Evolutionary conservation across 2,113 vertebrate species (phyloP), one percentile per base, ranked within the genome.

Genomic region (Oncorhynchus mykiss): DNA sequence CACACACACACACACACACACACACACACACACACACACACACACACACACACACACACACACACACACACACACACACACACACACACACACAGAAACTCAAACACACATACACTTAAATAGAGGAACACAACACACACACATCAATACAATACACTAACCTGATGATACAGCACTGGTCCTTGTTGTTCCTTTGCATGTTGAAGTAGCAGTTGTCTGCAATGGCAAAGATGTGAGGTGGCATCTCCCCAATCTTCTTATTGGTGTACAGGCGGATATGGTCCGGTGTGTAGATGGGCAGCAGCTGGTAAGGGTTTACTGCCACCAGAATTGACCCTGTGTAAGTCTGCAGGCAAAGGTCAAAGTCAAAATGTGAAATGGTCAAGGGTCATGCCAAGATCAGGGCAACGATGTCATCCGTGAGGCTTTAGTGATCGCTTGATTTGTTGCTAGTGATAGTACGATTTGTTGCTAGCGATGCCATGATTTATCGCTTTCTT

Each of bases 141-240:
- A 65, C 62, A 25, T 39, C 29, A 7, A 70, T 4, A 34, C 31
- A 34, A 7, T 34, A 39, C 62, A 4, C 93, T 74, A 77, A 97
- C 98, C 98, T 99, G 84, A 99, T 99, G 88, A 99, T 98, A 65
- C 97, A 99, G 73, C 98, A 99, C 89, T 99, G 98, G 88, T 99
- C 97, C 70, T 95, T 96, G 92, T 94, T 96, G 90, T 97, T 98
- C 7, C 97, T 93, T 73, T 98, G 96, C 98, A 99, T 99, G 92
- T 97, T 99, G 92, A 97, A 99, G 91, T 99, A 99, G 84, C 98
- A 99, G 84, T 99, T 99, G 92, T 99, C 98, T 0, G 98, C 98
- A 0, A 99, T 99, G 76, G 97, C 96, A 0, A 99, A 99, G 85
- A 99, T 99, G 89, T 99, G 98, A 0, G 98, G 98, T 0, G 97